These are phyloP conservation scores for Spinus olivaceus DNA, from an alignment of 2,797 vertebrate genomes.

Conservation along the genomic window DNA sequence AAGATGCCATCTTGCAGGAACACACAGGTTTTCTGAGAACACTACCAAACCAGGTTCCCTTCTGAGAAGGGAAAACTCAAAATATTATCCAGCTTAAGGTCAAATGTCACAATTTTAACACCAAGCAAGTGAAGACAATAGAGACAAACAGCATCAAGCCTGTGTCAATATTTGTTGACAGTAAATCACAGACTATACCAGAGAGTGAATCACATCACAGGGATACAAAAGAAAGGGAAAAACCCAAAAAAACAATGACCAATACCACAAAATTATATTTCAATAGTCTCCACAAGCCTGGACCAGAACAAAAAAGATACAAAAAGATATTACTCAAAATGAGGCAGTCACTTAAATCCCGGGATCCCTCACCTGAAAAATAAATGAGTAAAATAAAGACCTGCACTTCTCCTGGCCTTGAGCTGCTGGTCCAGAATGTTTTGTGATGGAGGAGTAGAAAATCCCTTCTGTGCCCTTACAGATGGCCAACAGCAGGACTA, in stretches of 20 bases:
- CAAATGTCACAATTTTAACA: not conserved
- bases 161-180: not conserved
- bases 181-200: not conserved
- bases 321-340: not conserved
- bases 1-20: not conserved
- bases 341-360: not conserved
- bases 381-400: not conserved
- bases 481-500: not conserved
- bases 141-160: not conserved
- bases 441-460: not conserved
- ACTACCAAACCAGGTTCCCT: not conserved
- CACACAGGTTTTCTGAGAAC: not conserved
- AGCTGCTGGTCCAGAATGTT: not conserved
- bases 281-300: not conserved
- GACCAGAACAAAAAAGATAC: not conserved
- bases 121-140: not conserved
- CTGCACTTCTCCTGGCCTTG: not conserved
- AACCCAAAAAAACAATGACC: not conserved
- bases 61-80: not conserved
- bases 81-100: not conserved
- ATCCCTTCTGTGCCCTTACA: not conserved
- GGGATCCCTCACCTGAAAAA: not conserved
- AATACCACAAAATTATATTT: not conserved
- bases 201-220: not conserved
- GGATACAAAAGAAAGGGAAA: not conserved